phyloP scores from a whole-genome alignment of 1,140 invertebrate genomes.

The Aphelenchoides avenae region DNA sequence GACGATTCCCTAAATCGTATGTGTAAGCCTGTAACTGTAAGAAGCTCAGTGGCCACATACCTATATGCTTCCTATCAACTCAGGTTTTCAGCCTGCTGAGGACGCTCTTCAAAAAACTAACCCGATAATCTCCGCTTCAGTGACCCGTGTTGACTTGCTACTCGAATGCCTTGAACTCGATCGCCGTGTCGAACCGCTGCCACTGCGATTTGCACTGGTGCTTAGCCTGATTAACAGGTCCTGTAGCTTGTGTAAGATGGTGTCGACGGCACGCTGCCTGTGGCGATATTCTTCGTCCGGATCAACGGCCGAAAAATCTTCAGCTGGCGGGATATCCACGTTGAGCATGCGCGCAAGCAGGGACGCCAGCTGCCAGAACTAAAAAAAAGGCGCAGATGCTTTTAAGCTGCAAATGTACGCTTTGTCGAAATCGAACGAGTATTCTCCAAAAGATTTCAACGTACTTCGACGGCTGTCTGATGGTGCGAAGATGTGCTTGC shows the following conservation, averaged over 20 bases:
- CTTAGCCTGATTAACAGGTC: background rate
- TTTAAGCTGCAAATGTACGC: background rate
- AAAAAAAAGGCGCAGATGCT: background rate
- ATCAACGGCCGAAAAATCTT: background rate
- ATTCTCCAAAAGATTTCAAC: background rate
- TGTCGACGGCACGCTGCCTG: background rate
- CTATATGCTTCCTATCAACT: too few species aligned
- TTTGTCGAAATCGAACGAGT: background rate
- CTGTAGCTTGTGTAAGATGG: background rate
- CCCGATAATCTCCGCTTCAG: too few species aligned
- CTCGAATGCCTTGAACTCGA: too few species aligned
- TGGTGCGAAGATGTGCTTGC: background rate
- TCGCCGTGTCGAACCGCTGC: too few species aligned
- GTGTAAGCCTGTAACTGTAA: too few species aligned
- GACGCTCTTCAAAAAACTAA: too few species aligned
- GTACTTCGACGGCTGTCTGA: background rate
- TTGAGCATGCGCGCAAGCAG: background rate
- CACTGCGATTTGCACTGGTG: too few species aligned
- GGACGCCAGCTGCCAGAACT: slow-evolving; percentile 4
- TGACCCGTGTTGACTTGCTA: too few species aligned
- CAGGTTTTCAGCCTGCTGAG: too few species aligned
- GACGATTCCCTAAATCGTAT: too few species aligned
- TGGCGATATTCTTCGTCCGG: background rate
- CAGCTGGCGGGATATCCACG: background rate
- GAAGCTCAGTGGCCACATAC: too few species aligned